A percentile compares a stretch with the other conserved stretches of the same genome.
phyloP scores from a whole-genome alignment of 2,797 vertebrate genomes.

The Pantherophis vulpinus region DNA sequence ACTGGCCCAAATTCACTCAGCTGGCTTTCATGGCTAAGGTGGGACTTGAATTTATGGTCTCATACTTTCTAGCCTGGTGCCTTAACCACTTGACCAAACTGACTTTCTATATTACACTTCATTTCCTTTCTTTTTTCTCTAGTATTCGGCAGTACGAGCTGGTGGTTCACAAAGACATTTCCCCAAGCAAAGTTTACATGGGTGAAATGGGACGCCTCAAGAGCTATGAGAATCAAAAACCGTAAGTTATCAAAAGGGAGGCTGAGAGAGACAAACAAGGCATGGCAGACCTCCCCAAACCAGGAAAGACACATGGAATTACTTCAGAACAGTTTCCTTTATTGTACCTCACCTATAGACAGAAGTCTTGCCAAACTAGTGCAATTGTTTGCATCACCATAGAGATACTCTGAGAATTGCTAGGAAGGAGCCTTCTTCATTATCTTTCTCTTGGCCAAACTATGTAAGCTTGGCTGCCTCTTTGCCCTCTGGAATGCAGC shows the following conservation, averaged over 20 bases:
- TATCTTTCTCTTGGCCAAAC: background rate
- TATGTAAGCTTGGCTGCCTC: background rate
- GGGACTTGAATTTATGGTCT: background rate
- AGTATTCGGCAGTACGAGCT: conserved; percentile 98
- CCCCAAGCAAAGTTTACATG: conserved; percentile 84
- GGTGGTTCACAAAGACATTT: conserved; percentile 82
- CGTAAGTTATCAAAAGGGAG: conserved; percentile 76
- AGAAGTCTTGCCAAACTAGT: background rate
- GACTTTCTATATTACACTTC: background rate
- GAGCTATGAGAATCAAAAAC: conserved; percentile 95
- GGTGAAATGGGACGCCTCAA: conserved; percentile 94
- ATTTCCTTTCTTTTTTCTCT: background rate
- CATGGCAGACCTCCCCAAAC: background rate
- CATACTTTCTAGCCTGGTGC: background rate
- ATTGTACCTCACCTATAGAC: background rate
- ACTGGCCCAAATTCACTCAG: background rate
- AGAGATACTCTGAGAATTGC: background rate
- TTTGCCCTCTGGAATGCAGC: background rate
- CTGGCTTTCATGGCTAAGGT: background rate
- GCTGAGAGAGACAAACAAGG: too few relatives aligned
- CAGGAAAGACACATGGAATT: background rate
- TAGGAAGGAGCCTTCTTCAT: background rate
- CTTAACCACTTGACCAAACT: background rate
- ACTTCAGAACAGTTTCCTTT: background rate
- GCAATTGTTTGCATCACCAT: background rate